phyloP scores from a whole-genome alignment of 2,797 vertebrate genomes.

The Pogonophryne albipinna region DNA sequence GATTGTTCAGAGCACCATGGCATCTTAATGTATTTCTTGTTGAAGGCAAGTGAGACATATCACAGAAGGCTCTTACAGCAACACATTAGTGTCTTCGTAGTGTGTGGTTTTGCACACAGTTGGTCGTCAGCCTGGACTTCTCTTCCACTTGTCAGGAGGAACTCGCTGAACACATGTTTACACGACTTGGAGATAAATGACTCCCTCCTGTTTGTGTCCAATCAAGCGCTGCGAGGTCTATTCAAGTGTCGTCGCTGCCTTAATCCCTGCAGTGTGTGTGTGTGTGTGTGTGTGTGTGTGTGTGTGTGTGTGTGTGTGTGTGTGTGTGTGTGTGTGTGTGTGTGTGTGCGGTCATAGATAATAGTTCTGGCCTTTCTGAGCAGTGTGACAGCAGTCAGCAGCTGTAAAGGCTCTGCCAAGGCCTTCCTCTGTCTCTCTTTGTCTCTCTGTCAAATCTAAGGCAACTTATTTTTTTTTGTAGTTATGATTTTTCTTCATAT shows the following conservation, averaged over 20 bases:
- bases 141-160: conserved; percentile 36
- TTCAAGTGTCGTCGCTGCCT: conserved; percentile 47
- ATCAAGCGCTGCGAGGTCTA: conserved; percentile 50
- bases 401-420: conserved; percentile 57
- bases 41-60: background rate
- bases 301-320: conserved; percentile 47
- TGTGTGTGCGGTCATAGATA: conserved; percentile 55
- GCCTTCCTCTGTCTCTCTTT: conserved; percentile 26
- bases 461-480: too few relatives aligned
- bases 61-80: background rate
- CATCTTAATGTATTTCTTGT: background rate
- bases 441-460: background rate
- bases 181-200: conserved; percentile 57
- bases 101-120: conserved; percentile 12
- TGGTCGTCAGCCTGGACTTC: conserved; percentile 23
- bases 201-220: conserved; percentile 55
- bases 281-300: conserved; percentile 36
- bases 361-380: conserved; percentile 59
- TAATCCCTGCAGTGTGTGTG: conserved; percentile 50
- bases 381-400: conserved; percentile 67
- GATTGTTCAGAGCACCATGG: background rate
- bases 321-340: conserved; percentile 36
- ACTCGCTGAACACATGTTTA: conserved; percentile 54
- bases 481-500: too few relatives aligned
- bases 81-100: background rate